Conservation (phyloP, 2,113 vertebrate genomes). For the Brienomyrus brachyistius region DNA sequence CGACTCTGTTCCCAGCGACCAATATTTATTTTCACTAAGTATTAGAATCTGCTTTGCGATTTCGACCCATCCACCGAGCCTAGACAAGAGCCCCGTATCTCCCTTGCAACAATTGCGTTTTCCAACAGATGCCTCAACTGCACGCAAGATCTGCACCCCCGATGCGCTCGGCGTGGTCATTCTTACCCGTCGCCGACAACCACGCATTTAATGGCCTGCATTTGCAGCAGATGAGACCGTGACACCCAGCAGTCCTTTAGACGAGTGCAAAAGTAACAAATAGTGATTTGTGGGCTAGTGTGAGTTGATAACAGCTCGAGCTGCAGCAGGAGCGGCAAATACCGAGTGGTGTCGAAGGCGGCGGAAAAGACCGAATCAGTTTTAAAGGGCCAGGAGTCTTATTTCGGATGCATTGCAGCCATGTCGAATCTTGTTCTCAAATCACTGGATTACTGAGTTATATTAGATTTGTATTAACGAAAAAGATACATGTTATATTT, state of each 20-base stretch:
- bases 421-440: background rate
- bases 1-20: background rate
- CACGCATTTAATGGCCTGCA: constrained; percentile 59
- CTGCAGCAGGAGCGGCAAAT: constrained; percentile 17
- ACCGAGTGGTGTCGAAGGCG: background rate
- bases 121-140: constrained; percentile 11
- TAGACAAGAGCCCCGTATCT: constrained; percentile 26
- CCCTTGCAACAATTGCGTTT: constrained; percentile 41
- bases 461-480: background rate
- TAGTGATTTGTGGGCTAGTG: constrained; percentile 2
- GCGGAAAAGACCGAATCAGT: constrained; percentile 32
- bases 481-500: background rate
- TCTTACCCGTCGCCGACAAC: constrained; percentile 57
- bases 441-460: background rate
- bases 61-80: constrained; percentile 2
- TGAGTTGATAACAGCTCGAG: constrained; percentile 19
- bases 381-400: constrained; percentile 29
- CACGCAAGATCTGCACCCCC: constrained; percentile 9
- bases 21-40: background rate
- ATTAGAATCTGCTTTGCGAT: background rate
- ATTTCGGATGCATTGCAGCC: background rate
- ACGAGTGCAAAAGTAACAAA: constrained; percentile 17
- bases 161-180: background rate
- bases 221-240: constrained; percentile 25
- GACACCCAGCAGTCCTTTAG: constrained; percentile 12